A percentile compares a stretch with the other conserved stretches of the same genome.
Evolutionary conservation across 64 coral and sea anemone genomes (phyloP).

Genomic region (Trachythela sp.): DNA sequence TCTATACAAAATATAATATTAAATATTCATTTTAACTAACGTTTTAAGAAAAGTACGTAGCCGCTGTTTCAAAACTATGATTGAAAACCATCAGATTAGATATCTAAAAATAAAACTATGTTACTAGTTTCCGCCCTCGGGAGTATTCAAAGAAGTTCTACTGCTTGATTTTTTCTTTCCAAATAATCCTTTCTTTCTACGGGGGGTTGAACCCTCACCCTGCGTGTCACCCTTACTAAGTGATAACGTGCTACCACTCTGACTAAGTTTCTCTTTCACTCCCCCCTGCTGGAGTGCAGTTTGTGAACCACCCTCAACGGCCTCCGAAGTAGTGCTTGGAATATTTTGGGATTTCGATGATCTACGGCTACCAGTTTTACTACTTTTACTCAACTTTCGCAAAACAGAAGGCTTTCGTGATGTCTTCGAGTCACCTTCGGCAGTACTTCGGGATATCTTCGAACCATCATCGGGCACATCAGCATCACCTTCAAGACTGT

Average conservation of each 20-base stretch:
- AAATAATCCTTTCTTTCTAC: neutral
- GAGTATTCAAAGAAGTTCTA: no score
- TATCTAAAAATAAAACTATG: no score
- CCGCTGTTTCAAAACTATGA: no score
- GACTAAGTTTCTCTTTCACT: neutral
- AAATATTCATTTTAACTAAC: no score
- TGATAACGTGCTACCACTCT: neutral
- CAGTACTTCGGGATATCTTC: neutral
- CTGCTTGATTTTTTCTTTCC: no score
- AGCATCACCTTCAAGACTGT: neutral
- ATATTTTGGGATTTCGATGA: neutral
- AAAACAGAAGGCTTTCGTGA: neutral
- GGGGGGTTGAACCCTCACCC: neutral
- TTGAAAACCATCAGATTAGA: no score
- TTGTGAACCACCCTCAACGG: no score
- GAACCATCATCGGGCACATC: neutral
- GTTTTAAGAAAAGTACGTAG: no score
- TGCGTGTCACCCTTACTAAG: neutral
- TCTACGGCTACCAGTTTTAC: neutral
- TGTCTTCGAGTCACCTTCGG: no score
- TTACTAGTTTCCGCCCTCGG: no score
- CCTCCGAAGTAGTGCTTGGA: no score
- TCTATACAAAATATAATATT: no score
- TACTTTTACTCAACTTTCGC: neutral
- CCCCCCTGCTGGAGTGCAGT: neutral